Evolutionary conservation across 2,888 invertebrate genomes (phyloP).

Genomic region (Drosophila bunnanda): DNA sequence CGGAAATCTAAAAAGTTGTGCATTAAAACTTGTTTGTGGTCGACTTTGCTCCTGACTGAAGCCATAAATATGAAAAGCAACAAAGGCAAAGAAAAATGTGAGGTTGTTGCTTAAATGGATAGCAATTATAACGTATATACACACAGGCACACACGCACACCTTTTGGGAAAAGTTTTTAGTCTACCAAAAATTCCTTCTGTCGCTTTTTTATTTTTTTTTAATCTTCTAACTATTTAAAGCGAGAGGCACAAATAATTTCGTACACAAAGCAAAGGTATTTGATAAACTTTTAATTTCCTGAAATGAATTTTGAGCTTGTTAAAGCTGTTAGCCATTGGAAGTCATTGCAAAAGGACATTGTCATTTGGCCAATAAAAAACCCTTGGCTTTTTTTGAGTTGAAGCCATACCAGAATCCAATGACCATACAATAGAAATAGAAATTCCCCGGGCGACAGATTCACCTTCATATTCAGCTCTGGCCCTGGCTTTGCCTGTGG

Average conservation of each 20-base stretch:
- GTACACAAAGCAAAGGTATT: not conserved
- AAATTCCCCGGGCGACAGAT: conserved; percentile 61
- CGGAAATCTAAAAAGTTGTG: conserved; percentile 79
- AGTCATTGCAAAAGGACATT: conserved; percentile 10
- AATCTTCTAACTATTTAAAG: not conserved
- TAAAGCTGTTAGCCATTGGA: conserved; percentile 8
- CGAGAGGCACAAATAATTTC: not conserved
- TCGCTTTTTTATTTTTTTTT: conserved; percentile 19
- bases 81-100: conserved; percentile 48
- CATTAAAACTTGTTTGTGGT: conserved; percentile 78
- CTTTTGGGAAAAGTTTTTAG: conserved; percentile 15
- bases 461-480: conserved; percentile 14
- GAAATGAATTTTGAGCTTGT: conserved; percentile 21
- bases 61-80: conserved; percentile 69
- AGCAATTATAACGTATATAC: conserved; percentile 66
- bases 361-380: conserved; percentile 28
- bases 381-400: conserved; percentile 3
- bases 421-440: conserved; percentile 60
- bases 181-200: conserved; percentile 13
- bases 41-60: conserved; percentile 37
- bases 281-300: conserved; percentile 19
- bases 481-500: conserved; percentile 16
- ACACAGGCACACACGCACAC: not conserved
- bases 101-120: conserved; percentile 62
- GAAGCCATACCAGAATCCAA: conserved; percentile 43